Percentiles rank a stretch among this genome's conserved stretches.
These are phyloP conservation scores for Bombyx mandarina DNA, from an alignment of 1,140 invertebrate species.

Conservation along the genomic window DNA sequence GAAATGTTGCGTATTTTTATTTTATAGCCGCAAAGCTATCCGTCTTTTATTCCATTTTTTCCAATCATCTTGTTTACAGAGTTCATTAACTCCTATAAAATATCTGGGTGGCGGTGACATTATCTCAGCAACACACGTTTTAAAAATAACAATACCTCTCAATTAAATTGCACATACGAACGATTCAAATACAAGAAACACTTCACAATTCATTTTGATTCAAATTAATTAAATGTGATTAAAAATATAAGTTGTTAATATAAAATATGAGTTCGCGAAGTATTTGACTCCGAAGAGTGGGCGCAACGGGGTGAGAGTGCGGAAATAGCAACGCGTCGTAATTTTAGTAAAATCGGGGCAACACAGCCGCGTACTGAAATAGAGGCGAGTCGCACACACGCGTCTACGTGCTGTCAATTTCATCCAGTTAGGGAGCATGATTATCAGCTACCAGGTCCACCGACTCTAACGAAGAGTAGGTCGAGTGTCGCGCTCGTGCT, in stretches of 20 bases:
- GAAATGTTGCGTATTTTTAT: too few relatives aligned
- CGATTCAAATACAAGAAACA: too few relatives aligned
- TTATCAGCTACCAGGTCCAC: constrained; percentile 31
- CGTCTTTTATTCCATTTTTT: too few relatives aligned
- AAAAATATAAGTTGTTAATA: not conserved
- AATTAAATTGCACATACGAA: too few relatives aligned
- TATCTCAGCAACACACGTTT: too few relatives aligned
- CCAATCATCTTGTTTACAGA: too few relatives aligned
- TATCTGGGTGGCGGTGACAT: too few relatives aligned
- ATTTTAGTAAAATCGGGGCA: constrained; percentile 70
- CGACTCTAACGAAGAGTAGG: not conserved
- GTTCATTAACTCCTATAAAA: too few relatives aligned
- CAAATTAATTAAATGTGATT: too few relatives aligned
- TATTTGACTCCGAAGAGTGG: constrained; percentile 35
- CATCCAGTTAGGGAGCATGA: constrained; percentile 61
- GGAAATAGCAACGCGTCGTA: constrained; percentile 65
- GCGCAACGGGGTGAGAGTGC: constrained; percentile 48
- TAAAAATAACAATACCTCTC: too few relatives aligned
- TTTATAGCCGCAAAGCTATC: too few relatives aligned
- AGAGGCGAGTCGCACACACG: constrained; percentile 50
- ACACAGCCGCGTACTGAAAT: constrained; percentile 64
- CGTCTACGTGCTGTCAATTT: constrained; percentile 63
- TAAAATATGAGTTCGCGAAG: constrained; percentile 26
- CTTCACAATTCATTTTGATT: too few relatives aligned
- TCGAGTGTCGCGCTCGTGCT: not conserved